These are phyloP conservation scores for Patella pellucida DNA, from an alignment of 2,888 invertebrate species.

Conservation along the genomic window DNA sequence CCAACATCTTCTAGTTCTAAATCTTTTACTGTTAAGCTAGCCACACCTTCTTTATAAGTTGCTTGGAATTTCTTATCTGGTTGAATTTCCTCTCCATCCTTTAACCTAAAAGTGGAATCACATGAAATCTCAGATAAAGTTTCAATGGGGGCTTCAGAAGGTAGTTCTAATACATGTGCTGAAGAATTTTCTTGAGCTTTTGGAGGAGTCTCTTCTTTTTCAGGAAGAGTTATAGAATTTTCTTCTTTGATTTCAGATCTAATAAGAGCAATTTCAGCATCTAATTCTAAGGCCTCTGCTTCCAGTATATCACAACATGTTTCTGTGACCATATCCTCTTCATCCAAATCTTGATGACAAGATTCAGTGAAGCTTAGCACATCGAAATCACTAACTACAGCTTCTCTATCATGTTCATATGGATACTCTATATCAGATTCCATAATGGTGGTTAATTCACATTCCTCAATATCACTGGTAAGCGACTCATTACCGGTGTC, in stretches of 20 bases:
- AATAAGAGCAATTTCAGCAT: neutral
- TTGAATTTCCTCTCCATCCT: slow-evolving; percentile 64
- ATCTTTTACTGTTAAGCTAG: slow-evolving; percentile 77
- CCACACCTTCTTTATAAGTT: slow-evolving; percentile 64
- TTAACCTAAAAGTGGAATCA: slow-evolving; percentile 53
- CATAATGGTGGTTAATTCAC: slow-evolving; percentile 29
- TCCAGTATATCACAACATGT: neutral
- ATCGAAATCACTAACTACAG: slow-evolving; percentile 4
- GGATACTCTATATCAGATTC: slow-evolving; percentile 33
- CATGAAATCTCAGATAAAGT: neutral
- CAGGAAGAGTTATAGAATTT: neutral
- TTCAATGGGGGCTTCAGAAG: neutral
- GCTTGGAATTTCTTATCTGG: slow-evolving; percentile 65
- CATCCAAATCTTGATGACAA: neutral
- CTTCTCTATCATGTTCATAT: neutral
- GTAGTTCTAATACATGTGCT: neutral
- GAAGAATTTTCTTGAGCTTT: neutral
- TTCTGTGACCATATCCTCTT: neutral
- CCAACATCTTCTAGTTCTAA: slow-evolving; percentile 65
- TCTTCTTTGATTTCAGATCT: neutral
- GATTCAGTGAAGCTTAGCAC: neutral
- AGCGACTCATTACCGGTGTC: slow-evolving; percentile 37
- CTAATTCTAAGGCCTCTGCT: neutral
- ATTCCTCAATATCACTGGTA: slow-evolving; percentile 31
- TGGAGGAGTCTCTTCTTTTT: neutral